A percentile compares a stretch with the other conserved stretches of the same genome.
phyloP scores from a whole-genome alignment of 1,140 invertebrate species.

The Colletes latitarsis region DNA sequence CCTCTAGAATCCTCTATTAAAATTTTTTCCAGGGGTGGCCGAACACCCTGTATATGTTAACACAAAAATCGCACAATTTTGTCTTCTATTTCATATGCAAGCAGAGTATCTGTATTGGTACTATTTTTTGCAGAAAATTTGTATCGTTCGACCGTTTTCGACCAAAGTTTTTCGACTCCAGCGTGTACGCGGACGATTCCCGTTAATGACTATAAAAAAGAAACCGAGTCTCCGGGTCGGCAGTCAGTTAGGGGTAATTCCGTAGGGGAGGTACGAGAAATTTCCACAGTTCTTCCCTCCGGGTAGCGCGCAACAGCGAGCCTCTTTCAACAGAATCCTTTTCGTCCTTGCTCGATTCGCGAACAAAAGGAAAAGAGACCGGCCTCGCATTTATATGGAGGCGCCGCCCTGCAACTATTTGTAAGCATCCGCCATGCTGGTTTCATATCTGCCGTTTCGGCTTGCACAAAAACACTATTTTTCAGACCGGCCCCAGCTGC shows the following conservation, averaged over 20 bases:
- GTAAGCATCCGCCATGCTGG: conserved; percentile 81
- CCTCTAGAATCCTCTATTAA: too few species aligned
- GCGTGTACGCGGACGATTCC: not conserved
- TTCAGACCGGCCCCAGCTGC: conserved; percentile 60
- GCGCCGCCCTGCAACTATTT: conserved; percentile 79
- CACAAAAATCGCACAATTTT: too few species aligned
- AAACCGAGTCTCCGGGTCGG: not conserved
- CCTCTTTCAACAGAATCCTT: conserved; percentile 65
- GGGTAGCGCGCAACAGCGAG: not conserved
- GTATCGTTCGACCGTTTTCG: too few species aligned
- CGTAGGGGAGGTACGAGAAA: conserved; percentile 21
- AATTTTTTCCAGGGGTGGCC: too few species aligned
- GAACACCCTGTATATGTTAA: too few species aligned
- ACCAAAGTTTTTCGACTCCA: too few species aligned
- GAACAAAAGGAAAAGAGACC: conserved; percentile 70
- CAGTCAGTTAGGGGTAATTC: conserved; percentile 5
- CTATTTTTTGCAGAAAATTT: too few species aligned
- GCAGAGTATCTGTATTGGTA: too few species aligned
- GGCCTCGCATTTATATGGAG: conserved; percentile 61
- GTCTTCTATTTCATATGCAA: too few species aligned
- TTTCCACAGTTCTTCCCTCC: conserved; percentile 19
- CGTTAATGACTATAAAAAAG: not conserved
- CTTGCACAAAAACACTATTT: conserved; percentile 78
- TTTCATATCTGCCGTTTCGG: conserved; percentile 77
- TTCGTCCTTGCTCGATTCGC: conserved; percentile 57